Evolutionary conservation across 2,888 invertebrate genomes (phyloP), one percentile per base, ranked within the genome.

Genomic region (Aphidius colemani): DNA sequence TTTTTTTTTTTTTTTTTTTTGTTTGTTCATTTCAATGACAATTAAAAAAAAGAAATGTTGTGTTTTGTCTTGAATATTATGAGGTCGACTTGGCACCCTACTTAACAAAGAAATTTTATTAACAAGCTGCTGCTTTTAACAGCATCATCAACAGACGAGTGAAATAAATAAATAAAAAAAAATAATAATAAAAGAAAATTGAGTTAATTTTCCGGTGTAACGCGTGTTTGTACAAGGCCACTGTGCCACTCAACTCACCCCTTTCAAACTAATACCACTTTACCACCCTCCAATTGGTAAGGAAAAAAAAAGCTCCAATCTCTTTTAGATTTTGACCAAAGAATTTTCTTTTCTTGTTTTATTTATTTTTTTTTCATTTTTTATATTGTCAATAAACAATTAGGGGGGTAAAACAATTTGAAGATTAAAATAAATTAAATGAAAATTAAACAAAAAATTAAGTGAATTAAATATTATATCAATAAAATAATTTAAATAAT

Each of bases 191-290:
- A 70, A 74, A 70, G 70, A 70, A 73, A 72, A 75, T 75, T 69
- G 65, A 73, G 71, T 74, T 72, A 75, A 75, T 76, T 75, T 75
- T 74, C 71, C 69, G 69, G 69, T 67, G 71, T 68, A 64, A 66
- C 65, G 68, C 64, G 61, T 65, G 61, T 51, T 30, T 56, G 61
- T 66, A 71, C 72, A 71, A 74, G 74, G 75, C 70, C 75, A 76
- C 69, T 76, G 73, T 74, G 74, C 72, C 67, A 66, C 69, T 69
- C 67, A 61, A 69, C 63, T 67, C 66, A 66, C 61, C 63, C 69
- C 63, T 63, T 62, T 65, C 64, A 57, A 61, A 11, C 57, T 61
- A 62, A 56, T 63, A 64, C 48, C 67, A 61, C 60, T 58, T 55
- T 10, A 18, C 43, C 50, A 5, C 60, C 39, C 50, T 30, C 55